Percentiles rank a stretch among this genome's conserved stretches.
These are phyloP conservation scores for Burhinus oedicnemus DNA, from an alignment of 2,113 vertebrate species.

Conservation along the genomic window DNA sequence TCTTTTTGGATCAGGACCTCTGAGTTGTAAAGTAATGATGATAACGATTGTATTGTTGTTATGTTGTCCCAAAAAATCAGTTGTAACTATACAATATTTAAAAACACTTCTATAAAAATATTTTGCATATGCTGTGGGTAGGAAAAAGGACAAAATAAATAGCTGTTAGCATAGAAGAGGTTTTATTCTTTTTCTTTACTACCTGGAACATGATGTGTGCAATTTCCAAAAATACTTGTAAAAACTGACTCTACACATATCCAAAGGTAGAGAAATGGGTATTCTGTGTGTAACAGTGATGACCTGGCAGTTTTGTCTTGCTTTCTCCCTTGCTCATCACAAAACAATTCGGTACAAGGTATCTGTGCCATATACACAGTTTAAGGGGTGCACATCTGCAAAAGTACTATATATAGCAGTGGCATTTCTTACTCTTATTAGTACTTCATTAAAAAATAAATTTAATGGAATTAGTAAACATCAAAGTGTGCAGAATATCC, in stretches of 20 bases:
- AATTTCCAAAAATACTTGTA: not conserved
- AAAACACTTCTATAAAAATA: not conserved
- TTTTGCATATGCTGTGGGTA: not conserved
- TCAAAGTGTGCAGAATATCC: constrained; percentile 57
- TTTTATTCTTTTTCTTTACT: not conserved
- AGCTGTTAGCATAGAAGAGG: not conserved
- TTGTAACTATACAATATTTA: not conserved
- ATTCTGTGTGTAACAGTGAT: not conserved
- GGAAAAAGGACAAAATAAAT: not conserved
- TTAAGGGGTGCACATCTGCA: not conserved
- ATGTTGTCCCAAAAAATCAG: not conserved
- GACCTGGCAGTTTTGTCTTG: not conserved
- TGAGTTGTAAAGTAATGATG: not conserved
- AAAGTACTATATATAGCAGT: not conserved
- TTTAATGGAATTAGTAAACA: constrained; percentile 39
- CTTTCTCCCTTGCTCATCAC: not conserved
- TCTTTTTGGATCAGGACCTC: not conserved
- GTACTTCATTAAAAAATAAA: constrained; percentile 46
- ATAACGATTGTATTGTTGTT: not conserved
- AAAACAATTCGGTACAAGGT: not conserved
- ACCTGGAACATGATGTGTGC: not conserved
- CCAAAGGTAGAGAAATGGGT: not conserved
- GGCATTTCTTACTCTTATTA: constrained; percentile 30
- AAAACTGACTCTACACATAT: not conserved
- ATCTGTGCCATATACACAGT: not conserved